Base-by-base conservation (phyloP, 2,797 vertebrate species). In the Linurgus olivaceus region DNA sequence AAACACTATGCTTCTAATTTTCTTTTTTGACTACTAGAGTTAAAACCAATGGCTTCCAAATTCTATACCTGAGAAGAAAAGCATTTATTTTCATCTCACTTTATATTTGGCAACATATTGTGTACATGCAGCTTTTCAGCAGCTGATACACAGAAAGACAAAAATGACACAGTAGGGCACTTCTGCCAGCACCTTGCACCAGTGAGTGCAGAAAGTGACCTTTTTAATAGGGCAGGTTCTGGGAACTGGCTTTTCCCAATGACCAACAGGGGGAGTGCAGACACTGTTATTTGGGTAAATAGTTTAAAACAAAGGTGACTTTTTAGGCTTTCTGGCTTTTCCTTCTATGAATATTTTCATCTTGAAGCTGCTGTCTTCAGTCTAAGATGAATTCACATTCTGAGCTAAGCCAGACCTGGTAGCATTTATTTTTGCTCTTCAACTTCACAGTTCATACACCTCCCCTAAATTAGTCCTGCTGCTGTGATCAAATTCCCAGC, bases 211-310 rank as follows among this genome's bases (percentile, higher is more conserved):
- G 12, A 73, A 82, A 91, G 48, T 14, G 26, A 47, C 25, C 5
- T 35, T 65, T 55, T n/a, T 6, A 62, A 19, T 6, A 54, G 25
- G n/a, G 52, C 35, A 47, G 19, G 28, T 52, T 91, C 33, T 13
- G 14, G 17, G n/a, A 50, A 28, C 25, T 77, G 68, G 62, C 52
- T 48, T 90, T 85, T 54, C 59, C 44, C 2, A 0, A 12, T 7
- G 23, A 74, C 91, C 92, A 91, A 94, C 58, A 96, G 96, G 75
- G 95, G 92, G 94, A 94, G 94, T 24, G 61, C 91, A 83, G 37
- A 83, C 62, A 54, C 91, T 24, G 31, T 26, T 75, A 54, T 37
- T 38, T 52, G 35, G 47, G 38, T 31, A 78, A 80, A 75, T 3
- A 63, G 67, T 71, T 77, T 66, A 10, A 37, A 67, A 73, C 31